Conservation (phyloP, 23 tunicate species). For the Aplidium turbinatum region DNA sequence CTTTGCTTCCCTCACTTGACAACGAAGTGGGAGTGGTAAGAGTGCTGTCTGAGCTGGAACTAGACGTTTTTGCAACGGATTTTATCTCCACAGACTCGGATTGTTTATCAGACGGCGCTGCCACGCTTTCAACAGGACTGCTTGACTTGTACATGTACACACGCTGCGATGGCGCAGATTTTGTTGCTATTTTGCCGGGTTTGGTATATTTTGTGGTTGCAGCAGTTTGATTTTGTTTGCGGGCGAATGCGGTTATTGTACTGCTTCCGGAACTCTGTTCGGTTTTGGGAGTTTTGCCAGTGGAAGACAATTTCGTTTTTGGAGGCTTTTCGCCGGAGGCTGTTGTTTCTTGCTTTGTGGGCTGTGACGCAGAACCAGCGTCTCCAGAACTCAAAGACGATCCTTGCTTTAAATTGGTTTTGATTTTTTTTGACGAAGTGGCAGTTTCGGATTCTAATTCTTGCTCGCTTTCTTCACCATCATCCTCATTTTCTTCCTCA, state of each 20-base stretch:
- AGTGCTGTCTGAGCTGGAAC: no score
- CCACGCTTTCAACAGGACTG: background rate
- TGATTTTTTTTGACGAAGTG: background rate
- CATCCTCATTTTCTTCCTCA: conserved; percentile 17
- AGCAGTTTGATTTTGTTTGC: no score
- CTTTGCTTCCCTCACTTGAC: no score
- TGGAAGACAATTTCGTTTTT: no score
- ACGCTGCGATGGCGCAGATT: conserved; percentile 47
- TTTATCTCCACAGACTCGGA: no score
- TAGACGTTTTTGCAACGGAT: no score
- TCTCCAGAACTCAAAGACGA: conserved; percentile 28
- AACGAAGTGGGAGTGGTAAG: no score
- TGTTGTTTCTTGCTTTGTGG: conserved; percentile 1
- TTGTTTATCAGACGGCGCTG: no score
- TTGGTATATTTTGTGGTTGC: background rate
- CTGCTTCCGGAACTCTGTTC: conserved; percentile 3
- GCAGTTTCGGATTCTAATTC: conserved; percentile 14
- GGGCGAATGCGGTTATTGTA: background rate
- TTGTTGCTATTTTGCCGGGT: no score
- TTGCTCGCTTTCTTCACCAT: conserved; percentile 18
- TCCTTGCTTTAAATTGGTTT: background rate
- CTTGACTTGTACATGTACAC: conserved; percentile 79
- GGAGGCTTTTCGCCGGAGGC: background rate
- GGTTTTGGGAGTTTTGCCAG: background rate
- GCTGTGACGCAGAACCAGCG: background rate